phyloP scores from a whole-genome alignment of 2,797 vertebrate species.

The Sebastes matsubarae region DNA sequence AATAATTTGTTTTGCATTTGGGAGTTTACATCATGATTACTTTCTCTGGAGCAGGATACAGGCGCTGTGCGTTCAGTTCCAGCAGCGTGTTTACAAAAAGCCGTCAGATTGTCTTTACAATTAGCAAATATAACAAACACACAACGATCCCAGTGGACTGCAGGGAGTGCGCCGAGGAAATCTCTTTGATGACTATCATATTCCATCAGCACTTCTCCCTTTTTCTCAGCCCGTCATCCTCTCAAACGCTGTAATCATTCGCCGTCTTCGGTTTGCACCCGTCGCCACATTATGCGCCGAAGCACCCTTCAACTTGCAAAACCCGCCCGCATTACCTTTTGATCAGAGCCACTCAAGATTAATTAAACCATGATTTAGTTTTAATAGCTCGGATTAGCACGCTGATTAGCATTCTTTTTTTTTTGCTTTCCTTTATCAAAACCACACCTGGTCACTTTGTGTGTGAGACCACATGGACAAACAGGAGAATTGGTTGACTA shows the following conservation, averaged over 20 bases:
- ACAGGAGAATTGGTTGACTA: background rate
- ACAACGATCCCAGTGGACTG: background rate
- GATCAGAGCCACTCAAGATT: constrained; percentile 62
- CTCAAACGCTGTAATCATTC: constrained; percentile 16
- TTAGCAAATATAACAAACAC: constrained; percentile 30
- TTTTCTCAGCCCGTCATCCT: constrained; percentile 15
- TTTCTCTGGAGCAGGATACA: background rate
- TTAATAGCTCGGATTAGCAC: constrained; percentile 55
- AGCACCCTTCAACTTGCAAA: constrained; percentile 35
- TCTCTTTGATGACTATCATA: constrained; percentile 34
- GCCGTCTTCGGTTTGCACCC: constrained; percentile 7
- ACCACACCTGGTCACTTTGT: constrained; percentile 54
- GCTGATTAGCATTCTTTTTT: constrained; percentile 37
- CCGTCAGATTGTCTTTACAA: constrained; percentile 34
- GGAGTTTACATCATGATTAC: background rate
- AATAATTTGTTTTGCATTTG: constrained; percentile 9
- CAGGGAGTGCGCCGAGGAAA: background rate
- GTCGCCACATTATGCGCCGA: constrained; percentile 9
- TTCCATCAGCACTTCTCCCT: constrained; percentile 16
- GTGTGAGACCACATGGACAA: background rate
- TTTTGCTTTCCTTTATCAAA: constrained; percentile 24
- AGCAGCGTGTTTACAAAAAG: constrained; percentile 27
- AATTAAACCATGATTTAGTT: constrained; percentile 54
- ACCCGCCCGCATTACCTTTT: constrained; percentile 43
- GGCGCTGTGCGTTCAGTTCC: constrained; percentile 2